Evolutionary conservation across 2,797 vertebrate genomes (phyloP), one percentile per base, ranked within the genome.

Genomic region (Mycteria americana): DNA sequence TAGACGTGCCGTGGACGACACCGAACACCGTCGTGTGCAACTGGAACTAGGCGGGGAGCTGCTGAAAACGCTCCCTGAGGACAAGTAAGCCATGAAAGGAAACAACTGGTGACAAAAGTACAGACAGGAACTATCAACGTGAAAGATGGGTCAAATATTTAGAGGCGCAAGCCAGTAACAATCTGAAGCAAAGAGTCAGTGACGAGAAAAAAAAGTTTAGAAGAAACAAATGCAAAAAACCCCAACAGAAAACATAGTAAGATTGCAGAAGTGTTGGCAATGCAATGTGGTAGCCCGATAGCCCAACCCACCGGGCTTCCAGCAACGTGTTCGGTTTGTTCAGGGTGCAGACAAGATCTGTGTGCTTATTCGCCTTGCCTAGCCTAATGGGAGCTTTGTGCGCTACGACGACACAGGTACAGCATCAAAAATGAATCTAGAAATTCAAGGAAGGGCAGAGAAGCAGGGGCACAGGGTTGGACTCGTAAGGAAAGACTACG

Each of bases 1-100:
- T 18, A 10, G 54, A 13, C 1, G 0, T 11, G 46, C 37, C 11
- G 5, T 2, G 31, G 8, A 25, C 50, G 51, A 13, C 15, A 24
- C 11, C 6, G 46, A 74, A 39, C 11, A 11, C 46, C 6, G 1
- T 16, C 5, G 1, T 8, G 11, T 0, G 4, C 1, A 1, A 8
- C 6, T 15, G 19, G 19, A 68, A 57, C 31, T 5, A 10, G 46
- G 10, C 1, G 4, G 23, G 60, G 37, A 31, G 18, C 0, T 33
- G 31, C 45, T 27, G 45, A 15, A 72, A 72, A 21, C 18, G 2
- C 23, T 28, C 51, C 33, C 7, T 2, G 11, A 31, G 31, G 30
- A 39, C 74, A 75, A 74, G n/a, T 7, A 33, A 39, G 12, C 48
- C 28, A 2, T 2, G 11, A 33, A 78, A 56, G 57, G 37, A 75